Percentiles rank a stretch among this genome's conserved stretches.
Conservation (phyloP, 2,888 invertebrate genomes). For the Xestia sexstrigata region DNA sequence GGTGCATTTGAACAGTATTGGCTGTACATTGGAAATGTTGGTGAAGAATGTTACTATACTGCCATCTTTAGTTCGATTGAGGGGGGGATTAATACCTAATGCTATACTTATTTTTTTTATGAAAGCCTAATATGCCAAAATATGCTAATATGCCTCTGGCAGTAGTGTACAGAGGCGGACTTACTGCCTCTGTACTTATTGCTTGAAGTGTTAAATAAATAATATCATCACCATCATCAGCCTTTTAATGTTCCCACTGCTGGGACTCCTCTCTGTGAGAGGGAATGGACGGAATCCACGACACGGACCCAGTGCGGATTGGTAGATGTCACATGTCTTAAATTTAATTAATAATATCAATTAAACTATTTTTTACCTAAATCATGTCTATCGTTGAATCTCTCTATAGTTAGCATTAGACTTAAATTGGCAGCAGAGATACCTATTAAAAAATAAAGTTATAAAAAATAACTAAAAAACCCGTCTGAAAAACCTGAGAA, state of each 20-base stretch:
- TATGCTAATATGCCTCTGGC: too few relatives aligned
- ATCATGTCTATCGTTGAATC: background rate
- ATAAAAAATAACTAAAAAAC: background rate
- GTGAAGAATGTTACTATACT: background rate
- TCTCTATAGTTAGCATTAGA: background rate
- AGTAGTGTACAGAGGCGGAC: too few relatives aligned
- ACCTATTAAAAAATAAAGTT: background rate
- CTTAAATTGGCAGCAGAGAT: background rate
- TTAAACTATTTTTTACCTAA: background rate
- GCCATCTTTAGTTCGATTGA: background rate
- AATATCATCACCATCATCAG: too few relatives aligned
- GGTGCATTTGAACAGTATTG: slow-evolving; percentile 19
- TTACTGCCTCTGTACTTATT: too few relatives aligned
- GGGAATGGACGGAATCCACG: too few relatives aligned
- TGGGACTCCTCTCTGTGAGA: too few relatives aligned
- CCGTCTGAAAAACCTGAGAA: too few relatives aligned
- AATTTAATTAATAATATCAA: too few relatives aligned
- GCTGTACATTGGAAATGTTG: background rate
- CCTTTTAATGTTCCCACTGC: too few relatives aligned
- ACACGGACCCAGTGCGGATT: too few relatives aligned
- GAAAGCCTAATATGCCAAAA: background rate
- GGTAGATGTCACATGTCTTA: too few relatives aligned
- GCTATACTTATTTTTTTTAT: background rate
- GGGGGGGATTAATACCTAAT: background rate
- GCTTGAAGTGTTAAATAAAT: too few relatives aligned